Evolutionary conservation across 2,888 invertebrate genomes (phyloP), one percentile per base, ranked within the genome.

Genomic region (Torymus aiolomorphi): DNA sequence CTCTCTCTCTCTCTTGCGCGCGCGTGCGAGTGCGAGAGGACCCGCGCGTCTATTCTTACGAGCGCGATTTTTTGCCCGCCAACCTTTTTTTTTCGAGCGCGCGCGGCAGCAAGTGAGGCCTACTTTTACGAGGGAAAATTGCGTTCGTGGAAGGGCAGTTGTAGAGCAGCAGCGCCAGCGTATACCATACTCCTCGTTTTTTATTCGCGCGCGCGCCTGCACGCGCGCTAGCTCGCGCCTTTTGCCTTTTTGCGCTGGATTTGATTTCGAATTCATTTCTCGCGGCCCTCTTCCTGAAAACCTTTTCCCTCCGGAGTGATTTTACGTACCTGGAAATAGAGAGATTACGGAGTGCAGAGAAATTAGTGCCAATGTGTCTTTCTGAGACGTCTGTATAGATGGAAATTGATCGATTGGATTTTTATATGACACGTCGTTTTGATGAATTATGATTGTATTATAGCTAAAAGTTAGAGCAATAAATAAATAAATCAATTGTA

Each of bases 71-170:
- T 20, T 51, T 52, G 1, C 13, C 49, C 2, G 13, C 49, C 42
- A 18, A n/a, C 18, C 18, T 20, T 31, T 52, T 70, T 51, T 52
- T 49, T 24, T 67, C 42, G 42, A 42, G 42, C 42, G 5, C 42
- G 42, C 42, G 42, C 42, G 42, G 42, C 42, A 42, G 42, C 42
- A 42, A 42, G 42, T 42, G 16, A 79, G 65, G 74, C 72, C 76
- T 63, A 66, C 78, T 72, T 78, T 81, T 81, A 76, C 81, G 72
- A 78, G 72, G 72, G 78, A 24, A 81, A 81, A 81, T 81, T 81
- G 78, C 75, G 74, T 80, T 80, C 80, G 70, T 54, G 62, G 80
- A 80, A 80, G 75, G 76, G 69, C 76, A 80, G 66, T 80, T 74
- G 78, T 57, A 42, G 42, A 42, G 42, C 42, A 42, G 42, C 42